phyloP scores from a whole-genome alignment of 2,797 vertebrate species.

The Malurus leucopterus region DNA sequence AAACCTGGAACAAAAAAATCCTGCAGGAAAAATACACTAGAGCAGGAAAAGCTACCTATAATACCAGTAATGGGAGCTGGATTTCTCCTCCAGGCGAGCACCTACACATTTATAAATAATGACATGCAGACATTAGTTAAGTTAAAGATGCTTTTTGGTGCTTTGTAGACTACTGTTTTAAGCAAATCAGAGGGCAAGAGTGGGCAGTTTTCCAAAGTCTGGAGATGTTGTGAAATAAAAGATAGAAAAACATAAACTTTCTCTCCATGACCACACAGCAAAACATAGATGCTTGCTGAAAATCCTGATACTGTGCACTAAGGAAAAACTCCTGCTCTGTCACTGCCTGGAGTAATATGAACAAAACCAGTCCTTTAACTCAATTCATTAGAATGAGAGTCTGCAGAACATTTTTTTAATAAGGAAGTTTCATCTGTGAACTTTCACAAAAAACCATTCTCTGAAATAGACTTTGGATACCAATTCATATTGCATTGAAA shows the following conservation, averaged over 20 bases:
- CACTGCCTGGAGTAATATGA: neutral
- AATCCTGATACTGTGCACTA: neutral
- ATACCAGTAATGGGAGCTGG: neutral
- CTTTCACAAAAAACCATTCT: neutral
- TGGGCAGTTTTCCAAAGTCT: neutral
- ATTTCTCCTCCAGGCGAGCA: neutral
- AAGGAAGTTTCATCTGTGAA: neutral
- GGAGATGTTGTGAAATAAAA: neutral
- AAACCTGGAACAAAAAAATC: neutral
- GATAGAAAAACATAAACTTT: neutral
- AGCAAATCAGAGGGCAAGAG: constrained; percentile 1
- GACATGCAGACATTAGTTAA: neutral
- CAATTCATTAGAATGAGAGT: neutral
- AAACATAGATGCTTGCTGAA: neutral
- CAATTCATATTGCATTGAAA: neutral
- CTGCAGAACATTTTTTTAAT: neutral
- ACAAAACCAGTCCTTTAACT: neutral
- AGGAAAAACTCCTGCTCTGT: neutral
- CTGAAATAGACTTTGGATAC: neutral
- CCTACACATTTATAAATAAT: neutral
- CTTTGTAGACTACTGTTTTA: neutral
- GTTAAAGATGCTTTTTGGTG: constrained; percentile 4
- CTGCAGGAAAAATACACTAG: neutral
- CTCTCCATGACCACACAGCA: neutral
- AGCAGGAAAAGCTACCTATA: neutral